Base-by-base conservation (phyloP, 2,113 vertebrate species). In the Zapus hudsonius region DNA sequence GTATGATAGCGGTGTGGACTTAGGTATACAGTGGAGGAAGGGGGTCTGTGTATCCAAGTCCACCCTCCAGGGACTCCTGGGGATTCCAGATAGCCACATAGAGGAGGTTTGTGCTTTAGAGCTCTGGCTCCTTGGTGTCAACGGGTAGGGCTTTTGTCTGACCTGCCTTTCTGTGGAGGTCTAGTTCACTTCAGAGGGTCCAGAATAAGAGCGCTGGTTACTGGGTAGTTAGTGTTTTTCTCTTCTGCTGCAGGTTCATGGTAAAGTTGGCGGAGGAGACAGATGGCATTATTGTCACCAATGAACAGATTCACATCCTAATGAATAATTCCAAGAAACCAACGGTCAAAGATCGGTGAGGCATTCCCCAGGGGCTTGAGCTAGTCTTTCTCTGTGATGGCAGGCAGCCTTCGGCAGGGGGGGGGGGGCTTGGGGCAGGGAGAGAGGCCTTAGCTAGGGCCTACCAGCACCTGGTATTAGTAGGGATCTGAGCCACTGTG, bases 201-300 rank as follows among this genome's bases (percentile, higher is more conserved):
- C 5, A 47, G 55, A 20, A 69, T 33, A 27, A 88, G n/a, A 75
- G 61, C 67, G 10, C 57, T 89, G 31, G 55, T 90, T 38, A 1
- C 59, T 33, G 63, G 31, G 38, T 55, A 0, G 1, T 63, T 11
- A 38, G 63, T 57, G 27, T 27, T 38, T 42, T 23, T 17, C 22
- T 1, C 25, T 78, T 27, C 67, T 36, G 20, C n/a, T 42, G 12
- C 96, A 99, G 99, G 93, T 97, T 99, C 7, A 99, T 99, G 98
- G 97, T 99, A 29, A 98, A 98, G 83, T 96, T 98, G 25, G 99
- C 99, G 0, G 98, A 99, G 90, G 97, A 98, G 96, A 98, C 98
- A 3, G 97, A 98, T 1, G 99, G 99, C 2, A 96, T 99, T 81
- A 99, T 99, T 2, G 98, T 99, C 66, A 99, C 99, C 1, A 99